Base-by-base conservation (phyloP, 1,140 invertebrate genomes). In the Trachymyrmex cornetzi region DNA sequence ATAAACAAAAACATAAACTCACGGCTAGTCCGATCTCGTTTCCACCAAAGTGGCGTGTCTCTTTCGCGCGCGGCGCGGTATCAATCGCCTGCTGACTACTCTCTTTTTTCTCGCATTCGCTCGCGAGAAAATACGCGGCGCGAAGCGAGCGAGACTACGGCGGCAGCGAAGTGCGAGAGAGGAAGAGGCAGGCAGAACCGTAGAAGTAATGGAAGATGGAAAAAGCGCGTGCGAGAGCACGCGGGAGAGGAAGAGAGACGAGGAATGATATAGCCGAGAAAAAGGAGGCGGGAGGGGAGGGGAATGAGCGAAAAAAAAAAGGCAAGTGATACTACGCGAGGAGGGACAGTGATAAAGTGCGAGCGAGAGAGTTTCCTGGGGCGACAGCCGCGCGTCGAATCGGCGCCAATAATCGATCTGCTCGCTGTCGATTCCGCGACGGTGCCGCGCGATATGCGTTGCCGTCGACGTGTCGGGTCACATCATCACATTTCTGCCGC, bases 1-100 rank as follows among this genome's bases (percentile, higher is more conserved):
- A 89, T 90, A 89, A 89, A 90, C 85, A 90, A 90, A 90, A 89
- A 87, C 85, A 90, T 85, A 89, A 75, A 87, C 88, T 89, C 85
- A 55, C 88, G 80, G 69, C 85, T 89, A 34, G 77, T 84, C 57
- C 4, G n/a, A 81, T 77, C 74, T 82, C 48, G 6, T 72, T 88
- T 55, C 22, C 66, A 69, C 75, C 63, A 24, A 63, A n/a, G 14
- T 16, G 77, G 7, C 34, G 61, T 34, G 67, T 75, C 22, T 81
- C 81, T 69, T 14, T n/a, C 59, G 44, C 64, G 16, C 84, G 34
- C 61, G 50, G 67, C 57, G 75, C 30, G 30, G 30, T 44, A 87
- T 90, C 88, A 89, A 88, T 89, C 79, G 89, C 80, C 59, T 74
- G 53, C 55, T 59, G 63, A 53, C 63, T 85, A 53, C 63, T 85